phyloP scores from a whole-genome alignment of 1,140 invertebrate genomes.

The Drosophila kanapiae region DNA sequence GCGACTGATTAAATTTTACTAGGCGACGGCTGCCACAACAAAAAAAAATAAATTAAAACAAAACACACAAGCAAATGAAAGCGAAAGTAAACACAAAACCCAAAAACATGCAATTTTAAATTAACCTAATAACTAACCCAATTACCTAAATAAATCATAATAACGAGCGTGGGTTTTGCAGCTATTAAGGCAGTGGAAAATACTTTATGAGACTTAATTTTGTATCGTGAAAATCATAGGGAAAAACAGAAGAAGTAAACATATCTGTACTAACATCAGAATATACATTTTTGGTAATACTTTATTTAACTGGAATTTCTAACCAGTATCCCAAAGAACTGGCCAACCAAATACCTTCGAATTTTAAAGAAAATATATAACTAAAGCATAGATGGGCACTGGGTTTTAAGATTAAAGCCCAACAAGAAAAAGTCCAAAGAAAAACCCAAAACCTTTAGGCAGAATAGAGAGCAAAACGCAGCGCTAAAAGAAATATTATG shows the following conservation, averaged over 20 bases:
- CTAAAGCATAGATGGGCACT: too few relatives aligned
- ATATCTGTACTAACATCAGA: slow-evolving; percentile 20
- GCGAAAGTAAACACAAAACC: slow-evolving; percentile 17
- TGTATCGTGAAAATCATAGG: background rate
- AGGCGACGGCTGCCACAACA: slow-evolving; percentile 71
- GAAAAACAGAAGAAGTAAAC: slow-evolving; percentile 12
- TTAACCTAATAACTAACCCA: slow-evolving; percentile 75
- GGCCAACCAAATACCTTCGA: background rate
- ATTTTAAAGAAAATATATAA: background rate
- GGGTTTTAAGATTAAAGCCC: too few relatives aligned
- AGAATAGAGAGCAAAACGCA: too few relatives aligned
- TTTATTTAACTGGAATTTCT: background rate
- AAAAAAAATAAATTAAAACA: slow-evolving; percentile 52
- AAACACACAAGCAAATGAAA: slow-evolving; percentile 28
- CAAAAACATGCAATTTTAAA: slow-evolving; percentile 50
- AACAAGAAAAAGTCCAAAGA: too few relatives aligned
- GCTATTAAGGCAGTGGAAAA: slow-evolving; percentile 1
- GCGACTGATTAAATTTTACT: slow-evolving; percentile 82
- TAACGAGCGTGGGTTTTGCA: slow-evolving; percentile 2
- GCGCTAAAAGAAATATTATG: too few relatives aligned
- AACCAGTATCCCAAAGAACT: too few relatives aligned
- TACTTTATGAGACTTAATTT: background rate
- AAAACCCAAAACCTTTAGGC: too few relatives aligned
- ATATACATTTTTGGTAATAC: background rate
- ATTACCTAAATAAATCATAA: slow-evolving; percentile 64